These are phyloP conservation scores for Limnephilus lunatus DNA, from an alignment of 2,888 invertebrate species.

Conservation along the genomic window DNA sequence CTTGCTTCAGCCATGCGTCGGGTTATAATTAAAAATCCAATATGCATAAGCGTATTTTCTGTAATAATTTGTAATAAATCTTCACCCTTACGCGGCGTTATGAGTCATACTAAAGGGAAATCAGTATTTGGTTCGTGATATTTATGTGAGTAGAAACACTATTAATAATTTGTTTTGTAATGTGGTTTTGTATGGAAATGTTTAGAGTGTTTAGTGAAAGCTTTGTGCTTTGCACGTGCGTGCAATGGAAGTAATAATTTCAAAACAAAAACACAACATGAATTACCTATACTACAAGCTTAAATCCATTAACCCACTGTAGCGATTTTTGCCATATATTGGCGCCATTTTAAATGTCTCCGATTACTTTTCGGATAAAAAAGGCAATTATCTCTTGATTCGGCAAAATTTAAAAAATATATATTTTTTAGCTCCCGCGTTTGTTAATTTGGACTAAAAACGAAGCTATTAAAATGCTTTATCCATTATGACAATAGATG, in stretches of 20 bases:
- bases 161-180: background rate
- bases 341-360: too few species aligned
- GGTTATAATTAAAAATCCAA: conserved; percentile 50
- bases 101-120: background rate
- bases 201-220: background rate
- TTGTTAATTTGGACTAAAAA: too few species aligned
- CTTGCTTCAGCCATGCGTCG: conserved; percentile 28
- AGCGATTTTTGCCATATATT: too few species aligned
- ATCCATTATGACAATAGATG: too few species aligned
- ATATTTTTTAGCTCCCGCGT: too few species aligned
- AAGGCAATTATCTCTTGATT: too few species aligned
- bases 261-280: background rate
- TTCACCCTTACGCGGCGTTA: background rate
- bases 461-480: too few species aligned
- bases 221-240: background rate
- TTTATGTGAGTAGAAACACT: background rate
- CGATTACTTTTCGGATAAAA: too few species aligned
- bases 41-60: conserved; percentile 36
- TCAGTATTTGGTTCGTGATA: background rate
- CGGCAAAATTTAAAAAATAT: too few species aligned
- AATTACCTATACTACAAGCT: background rate
- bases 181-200: background rate
- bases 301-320: background rate
- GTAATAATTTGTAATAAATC: conserved; percentile 36
- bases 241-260: background rate